Evolutionary conservation across 2,888 invertebrate species (phyloP).

Genomic region (Gasteruption jaculator): DNA sequence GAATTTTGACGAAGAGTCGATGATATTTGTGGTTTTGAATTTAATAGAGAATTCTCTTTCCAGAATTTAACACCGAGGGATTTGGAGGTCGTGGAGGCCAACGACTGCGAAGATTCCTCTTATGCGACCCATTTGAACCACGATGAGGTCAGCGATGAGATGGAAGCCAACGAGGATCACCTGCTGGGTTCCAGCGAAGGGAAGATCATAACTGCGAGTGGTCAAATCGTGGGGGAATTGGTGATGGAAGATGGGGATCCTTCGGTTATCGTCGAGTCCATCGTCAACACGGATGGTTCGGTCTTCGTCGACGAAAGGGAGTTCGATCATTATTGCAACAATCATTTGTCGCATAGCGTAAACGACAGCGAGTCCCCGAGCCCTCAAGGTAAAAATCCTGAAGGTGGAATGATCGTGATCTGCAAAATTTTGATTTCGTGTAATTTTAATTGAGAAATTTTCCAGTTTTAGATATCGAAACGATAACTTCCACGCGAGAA

Average conservation of each 20-base stretch:
- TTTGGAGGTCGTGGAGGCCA: constrained; percentile 39
- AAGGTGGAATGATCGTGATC: not conserved
- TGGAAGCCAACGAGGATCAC: constrained; percentile 35
- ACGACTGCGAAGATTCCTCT: constrained; percentile 43
- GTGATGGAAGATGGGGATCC: constrained; percentile 46
- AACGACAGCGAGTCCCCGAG: constrained; percentile 33
- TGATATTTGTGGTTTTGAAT: not conserved
- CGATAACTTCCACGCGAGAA: constrained; percentile 27
- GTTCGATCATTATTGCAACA: constrained; percentile 40
- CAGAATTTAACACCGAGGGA: constrained; percentile 38
- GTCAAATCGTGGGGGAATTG: constrained; percentile 44
- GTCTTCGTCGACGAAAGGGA: constrained; percentile 45
- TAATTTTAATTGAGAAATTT: not conserved
- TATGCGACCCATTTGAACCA: constrained; percentile 37
- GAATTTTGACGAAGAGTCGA: not conserved
- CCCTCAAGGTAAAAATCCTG: constrained; percentile 29
- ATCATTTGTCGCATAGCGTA: constrained; percentile 33
- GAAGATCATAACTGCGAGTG: constrained; percentile 38
- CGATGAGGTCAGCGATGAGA: constrained; percentile 40
- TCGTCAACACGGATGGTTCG: constrained; percentile 44
- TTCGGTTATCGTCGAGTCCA: constrained; percentile 46
- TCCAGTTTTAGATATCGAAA: constrained; percentile 36
- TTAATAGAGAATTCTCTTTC: constrained; percentile 4
- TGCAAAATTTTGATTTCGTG: not conserved
- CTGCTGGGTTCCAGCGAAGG: constrained; percentile 33